Evolutionary conservation across 2,888 invertebrate species (phyloP).

Genomic region (Phaedon cochleariae): DNA sequence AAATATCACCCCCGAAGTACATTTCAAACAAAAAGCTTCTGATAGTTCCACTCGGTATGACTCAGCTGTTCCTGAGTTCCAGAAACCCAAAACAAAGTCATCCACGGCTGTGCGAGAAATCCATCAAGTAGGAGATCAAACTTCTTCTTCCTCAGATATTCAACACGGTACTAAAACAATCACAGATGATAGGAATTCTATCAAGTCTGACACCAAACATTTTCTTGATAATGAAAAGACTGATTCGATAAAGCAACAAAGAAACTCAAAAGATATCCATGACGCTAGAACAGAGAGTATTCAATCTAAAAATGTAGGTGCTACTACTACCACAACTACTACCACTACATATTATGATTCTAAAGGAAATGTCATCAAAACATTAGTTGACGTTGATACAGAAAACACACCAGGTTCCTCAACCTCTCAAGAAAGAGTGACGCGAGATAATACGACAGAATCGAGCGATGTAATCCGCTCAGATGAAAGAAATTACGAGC

Average conservation of each 20-base stretch:
- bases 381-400: slow-evolving; percentile 53
- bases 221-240: slow-evolving; percentile 41
- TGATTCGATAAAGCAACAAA: slow-evolving; percentile 23
- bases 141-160: slow-evolving; percentile 49
- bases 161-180: slow-evolving; percentile 37
- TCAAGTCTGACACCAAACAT: slow-evolving; percentile 39
- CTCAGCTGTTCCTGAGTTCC: slow-evolving; percentile 65
- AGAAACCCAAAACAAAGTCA: slow-evolving; percentile 60
- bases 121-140: slow-evolving; percentile 58
- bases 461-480: slow-evolving; percentile 6
- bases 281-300: slow-evolving; percentile 23
- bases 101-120: slow-evolving; percentile 61
- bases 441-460: not conserved
- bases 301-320: slow-evolving; percentile 38
- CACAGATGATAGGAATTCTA: slow-evolving; percentile 25
- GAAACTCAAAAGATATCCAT: slow-evolving; percentile 20
- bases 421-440: not conserved
- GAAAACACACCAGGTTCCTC: slow-evolving; percentile 37
- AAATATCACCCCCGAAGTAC: slow-evolving; percentile 67
- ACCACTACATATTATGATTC: slow-evolving; percentile 60
- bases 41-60: slow-evolving; percentile 68
- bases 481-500: slow-evolving; percentile 1
- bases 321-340: slow-evolving; percentile 48
- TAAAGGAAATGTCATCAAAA: slow-evolving; percentile 57
- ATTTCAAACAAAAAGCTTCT: slow-evolving; percentile 65